Conservation (phyloP, 2,113 vertebrate species). For the Perca flavescens region DNA sequence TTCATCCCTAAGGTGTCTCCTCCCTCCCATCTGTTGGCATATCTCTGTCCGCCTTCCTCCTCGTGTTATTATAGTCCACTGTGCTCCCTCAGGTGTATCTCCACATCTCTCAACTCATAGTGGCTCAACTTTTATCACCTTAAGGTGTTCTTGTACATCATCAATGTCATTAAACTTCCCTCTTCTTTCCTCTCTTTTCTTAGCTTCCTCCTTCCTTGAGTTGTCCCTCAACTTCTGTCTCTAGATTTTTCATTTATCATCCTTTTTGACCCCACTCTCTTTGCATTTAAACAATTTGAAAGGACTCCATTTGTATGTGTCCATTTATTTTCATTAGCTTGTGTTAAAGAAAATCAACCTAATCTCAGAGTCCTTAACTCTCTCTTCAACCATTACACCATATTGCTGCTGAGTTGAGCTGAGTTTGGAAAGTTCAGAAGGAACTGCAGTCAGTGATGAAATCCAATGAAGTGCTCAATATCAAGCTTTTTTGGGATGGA, state of each 20-base stretch:
- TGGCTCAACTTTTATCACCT: constrained; percentile 3
- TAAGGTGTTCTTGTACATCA: constrained; percentile 9
- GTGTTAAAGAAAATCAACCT: constrained; percentile 2
- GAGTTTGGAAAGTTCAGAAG: constrained; percentile 22
- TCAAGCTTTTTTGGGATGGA: constrained; percentile 9
- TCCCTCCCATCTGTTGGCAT: constrained; percentile 18
- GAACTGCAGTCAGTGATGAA: constrained; percentile 38
- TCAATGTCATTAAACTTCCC: background rate
- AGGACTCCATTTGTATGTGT: background rate
- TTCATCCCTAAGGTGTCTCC: constrained; percentile 32
- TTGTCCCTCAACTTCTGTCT: background rate
- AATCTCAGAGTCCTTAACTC: background rate
- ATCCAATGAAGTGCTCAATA: constrained; percentile 4
- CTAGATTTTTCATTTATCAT: background rate
- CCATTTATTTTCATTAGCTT: constrained; percentile 6
- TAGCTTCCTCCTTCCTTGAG: background rate
- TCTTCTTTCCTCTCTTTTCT: background rate
- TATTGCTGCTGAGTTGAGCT: background rate
- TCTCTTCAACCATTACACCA: background rate
- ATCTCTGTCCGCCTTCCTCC: constrained; percentile 7
- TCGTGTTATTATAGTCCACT: constrained; percentile 2
- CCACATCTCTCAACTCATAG: background rate
- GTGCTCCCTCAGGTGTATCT: constrained; percentile 22
- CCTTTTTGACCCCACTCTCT: background rate
- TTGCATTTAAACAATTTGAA: background rate